Percentiles rank a stretch among this genome's conserved stretches.
Evolutionary conservation across 2,113 vertebrate genomes (phyloP).

Genomic region (Phaetusa simplex): DNA sequence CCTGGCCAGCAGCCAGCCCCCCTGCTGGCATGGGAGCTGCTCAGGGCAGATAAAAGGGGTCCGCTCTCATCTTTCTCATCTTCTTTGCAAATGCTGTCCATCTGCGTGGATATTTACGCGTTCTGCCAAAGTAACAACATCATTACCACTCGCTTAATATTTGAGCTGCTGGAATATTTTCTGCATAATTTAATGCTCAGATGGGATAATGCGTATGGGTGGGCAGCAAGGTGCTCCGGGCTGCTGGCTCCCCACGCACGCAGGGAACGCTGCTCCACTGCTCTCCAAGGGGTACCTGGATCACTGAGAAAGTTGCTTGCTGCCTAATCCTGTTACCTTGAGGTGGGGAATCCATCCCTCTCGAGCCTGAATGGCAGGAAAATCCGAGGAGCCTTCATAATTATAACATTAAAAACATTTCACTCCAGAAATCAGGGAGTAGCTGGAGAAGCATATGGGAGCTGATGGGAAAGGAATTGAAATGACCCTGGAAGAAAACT

Average conservation of each 20-base stretch:
- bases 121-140: conserved; percentile 71
- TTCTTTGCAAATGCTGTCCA: conserved; percentile 26
- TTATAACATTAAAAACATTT: conserved; percentile 27
- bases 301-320: neutral
- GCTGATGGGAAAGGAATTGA: conserved; percentile 7
- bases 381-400: conserved; percentile 17
- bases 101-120: conserved; percentile 66
- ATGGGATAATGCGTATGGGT: conserved; percentile 60
- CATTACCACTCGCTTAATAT: conserved; percentile 64
- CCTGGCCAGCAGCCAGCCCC: neutral
- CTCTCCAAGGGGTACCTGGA: neutral
- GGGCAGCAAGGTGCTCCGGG: neutral
- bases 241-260: neutral
- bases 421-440: neutral
- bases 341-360: neutral
- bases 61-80: neutral
- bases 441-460: neutral
- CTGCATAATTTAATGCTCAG: conserved; percentile 71
- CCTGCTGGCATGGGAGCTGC: neutral
- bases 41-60: conserved; percentile 33
- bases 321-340: neutral
- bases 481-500: conserved; percentile 33
- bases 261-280: neutral
- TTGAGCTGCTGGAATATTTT: conserved; percentile 67
- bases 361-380: neutral